A percentile compares a stretch with the other conserved stretches of the same genome.
Evolutionary conservation across 1,140 invertebrate genomes (phyloP).

Genomic region (Tetragnatha versicolor): DNA sequence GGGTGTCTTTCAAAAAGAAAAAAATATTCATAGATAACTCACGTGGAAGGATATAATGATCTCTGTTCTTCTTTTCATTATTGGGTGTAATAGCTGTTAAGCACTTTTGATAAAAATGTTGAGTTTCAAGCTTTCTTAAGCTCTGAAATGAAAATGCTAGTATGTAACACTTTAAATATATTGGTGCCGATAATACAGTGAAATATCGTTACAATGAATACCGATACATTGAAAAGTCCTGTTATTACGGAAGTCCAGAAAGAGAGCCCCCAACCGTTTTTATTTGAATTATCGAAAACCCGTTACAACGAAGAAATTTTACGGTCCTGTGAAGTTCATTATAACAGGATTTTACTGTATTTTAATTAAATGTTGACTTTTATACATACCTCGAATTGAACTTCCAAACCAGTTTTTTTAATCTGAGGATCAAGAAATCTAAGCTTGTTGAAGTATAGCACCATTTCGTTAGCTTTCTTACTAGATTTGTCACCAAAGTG

Average conservation of each 20-base stretch:
- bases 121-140: conserved; percentile 11
- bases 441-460: conserved; percentile 50
- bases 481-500: conserved; percentile 45
- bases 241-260: too few relatives aligned
- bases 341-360: too few relatives aligned
- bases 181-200: too few relatives aligned
- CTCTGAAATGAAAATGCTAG: conserved; percentile 8
- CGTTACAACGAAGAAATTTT: too few relatives aligned
- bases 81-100: conserved; percentile 26
- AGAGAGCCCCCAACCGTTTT: too few relatives aligned
- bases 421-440: conserved; percentile 11
- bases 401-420: conserved; percentile 42
- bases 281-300: too few relatives aligned
- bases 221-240: too few relatives aligned
- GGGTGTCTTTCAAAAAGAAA: too few relatives aligned
- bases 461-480: conserved; percentile 26
- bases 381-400: conserved; percentile 49
- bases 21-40: neutral
- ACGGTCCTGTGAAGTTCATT: too few relatives aligned
- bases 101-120: conserved; percentile 28
- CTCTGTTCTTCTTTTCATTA: conserved; percentile 51
- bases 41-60: conserved; percentile 46
- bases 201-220: too few relatives aligned
- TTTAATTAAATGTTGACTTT: neutral
- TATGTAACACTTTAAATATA: too few relatives aligned